Conservation (phyloP, 2,113 vertebrate species). For the Marmota flaviventris region DNA sequence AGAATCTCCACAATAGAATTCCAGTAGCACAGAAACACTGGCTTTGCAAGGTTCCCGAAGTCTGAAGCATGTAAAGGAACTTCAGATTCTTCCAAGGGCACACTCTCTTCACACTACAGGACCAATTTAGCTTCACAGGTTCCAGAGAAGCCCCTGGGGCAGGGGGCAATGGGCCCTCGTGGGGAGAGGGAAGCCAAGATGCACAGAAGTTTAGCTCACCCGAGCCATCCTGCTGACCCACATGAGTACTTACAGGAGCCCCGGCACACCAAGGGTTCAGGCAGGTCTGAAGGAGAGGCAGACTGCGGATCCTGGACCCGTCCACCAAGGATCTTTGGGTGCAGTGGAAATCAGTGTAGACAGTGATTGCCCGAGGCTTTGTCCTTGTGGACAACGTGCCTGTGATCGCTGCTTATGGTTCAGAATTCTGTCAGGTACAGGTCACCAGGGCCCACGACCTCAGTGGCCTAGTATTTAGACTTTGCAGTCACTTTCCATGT, state of each 20-base stretch:
- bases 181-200: fast-evolving
- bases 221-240: fast-evolving
- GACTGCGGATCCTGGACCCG: no score
- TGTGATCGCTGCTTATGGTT: neutral
- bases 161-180: fast-evolving
- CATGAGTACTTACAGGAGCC: fast-evolving
- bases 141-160: fast-evolving
- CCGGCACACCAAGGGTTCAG: fast-evolving
- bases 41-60: neutral
- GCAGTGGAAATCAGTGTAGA: no score
- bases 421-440: neutral
- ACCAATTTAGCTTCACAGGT: neutral
- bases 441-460: neutral
- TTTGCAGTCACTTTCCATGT: neutral
- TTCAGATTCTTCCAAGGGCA: neutral
- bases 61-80: neutral
- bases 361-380: fast-evolving
- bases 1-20: slow-evolving; percentile 43
- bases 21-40: slow-evolving; percentile 48
- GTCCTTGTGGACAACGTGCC: no score
- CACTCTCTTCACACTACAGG: fast-evolving
- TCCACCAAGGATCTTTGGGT: neutral
- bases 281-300: neutral
- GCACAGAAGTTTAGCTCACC: neutral
- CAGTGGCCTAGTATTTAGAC: fast-evolving